phyloP scores from a whole-genome alignment of 2,113 vertebrate species.

The Myxocyprinus asiaticus region DNA sequence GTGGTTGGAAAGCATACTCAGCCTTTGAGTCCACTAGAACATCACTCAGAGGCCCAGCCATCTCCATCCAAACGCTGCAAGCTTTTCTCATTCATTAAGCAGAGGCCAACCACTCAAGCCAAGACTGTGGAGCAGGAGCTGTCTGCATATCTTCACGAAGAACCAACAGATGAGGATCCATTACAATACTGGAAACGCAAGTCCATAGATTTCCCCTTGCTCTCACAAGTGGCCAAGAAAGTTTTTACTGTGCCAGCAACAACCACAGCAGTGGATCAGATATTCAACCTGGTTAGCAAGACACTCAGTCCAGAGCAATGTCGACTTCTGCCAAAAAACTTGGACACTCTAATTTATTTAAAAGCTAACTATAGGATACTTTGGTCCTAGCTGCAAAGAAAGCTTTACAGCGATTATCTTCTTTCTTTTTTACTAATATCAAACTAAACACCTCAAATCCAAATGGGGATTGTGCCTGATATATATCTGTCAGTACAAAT shows the following conservation, averaged over 20 bases:
- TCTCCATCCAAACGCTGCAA: constrained; percentile 75
- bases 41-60: constrained; percentile 64
- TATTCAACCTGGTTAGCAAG: constrained; percentile 67
- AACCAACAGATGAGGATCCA: constrained; percentile 77
- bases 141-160: constrained; percentile 74
- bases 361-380: constrained; percentile 77
- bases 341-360: constrained; percentile 78
- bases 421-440: constrained; percentile 20
- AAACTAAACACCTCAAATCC: constrained; percentile 26
- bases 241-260: constrained; percentile 77
- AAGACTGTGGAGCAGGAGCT: constrained; percentile 80
- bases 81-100: constrained; percentile 81
- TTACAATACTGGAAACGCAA: constrained; percentile 80
- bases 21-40: constrained; percentile 57
- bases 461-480: constrained; percentile 51
- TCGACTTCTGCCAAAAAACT: constrained; percentile 72
- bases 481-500: constrained; percentile 24
- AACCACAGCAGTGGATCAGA: constrained; percentile 70
- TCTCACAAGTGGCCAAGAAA: constrained; percentile 76
- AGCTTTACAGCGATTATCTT: constrained; percentile 15
- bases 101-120: constrained; percentile 74
- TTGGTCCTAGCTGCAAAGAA: constrained; percentile 65
- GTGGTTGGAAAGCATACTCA: constrained; percentile 74
- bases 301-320: constrained; percentile 64
- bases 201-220: constrained; percentile 77